phyloP scores from a whole-genome alignment of 2,113 vertebrate genomes.

The Lampris incognitus region DNA sequence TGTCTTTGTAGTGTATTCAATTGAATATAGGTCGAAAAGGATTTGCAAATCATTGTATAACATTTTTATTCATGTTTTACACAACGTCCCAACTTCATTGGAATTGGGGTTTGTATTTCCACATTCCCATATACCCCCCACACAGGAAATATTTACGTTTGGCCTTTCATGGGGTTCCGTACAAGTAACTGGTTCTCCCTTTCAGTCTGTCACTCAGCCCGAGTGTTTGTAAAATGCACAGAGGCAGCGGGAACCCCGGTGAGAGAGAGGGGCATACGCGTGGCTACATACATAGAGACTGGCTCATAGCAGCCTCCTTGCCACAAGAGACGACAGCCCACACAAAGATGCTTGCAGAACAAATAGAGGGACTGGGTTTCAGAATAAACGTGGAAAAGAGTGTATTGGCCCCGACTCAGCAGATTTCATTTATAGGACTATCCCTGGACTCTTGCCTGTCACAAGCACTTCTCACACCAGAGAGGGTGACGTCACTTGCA shows the following conservation, averaged over 20 bases:
- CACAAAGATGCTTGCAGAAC: background rate
- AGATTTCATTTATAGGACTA: background rate
- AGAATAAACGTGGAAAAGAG: background rate
- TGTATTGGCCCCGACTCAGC: background rate
- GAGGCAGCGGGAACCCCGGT: background rate
- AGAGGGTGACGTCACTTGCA: background rate
- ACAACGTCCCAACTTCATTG: too few relatives aligned
- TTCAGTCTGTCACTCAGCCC: too few relatives aligned
- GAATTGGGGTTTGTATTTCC: too few relatives aligned
- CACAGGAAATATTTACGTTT: too few relatives aligned
- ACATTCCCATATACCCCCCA: too few relatives aligned
- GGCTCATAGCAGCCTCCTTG: constrained; percentile 1
- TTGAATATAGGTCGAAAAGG: too few relatives aligned
- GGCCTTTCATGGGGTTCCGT: too few relatives aligned
- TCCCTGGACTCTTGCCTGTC: background rate
- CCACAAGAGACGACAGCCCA: background rate
- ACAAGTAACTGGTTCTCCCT: too few relatives aligned
- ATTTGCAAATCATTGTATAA: too few relatives aligned
- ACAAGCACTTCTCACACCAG: background rate
- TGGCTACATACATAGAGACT: background rate
- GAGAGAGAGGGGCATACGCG: background rate
- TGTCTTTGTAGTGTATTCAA: too few relatives aligned
- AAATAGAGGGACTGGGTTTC: background rate
- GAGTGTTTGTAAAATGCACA: too few relatives aligned
- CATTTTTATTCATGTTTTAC: too few relatives aligned